Conservation (phyloP, 2,888 invertebrate genomes). For the Ophraella communa region DNA sequence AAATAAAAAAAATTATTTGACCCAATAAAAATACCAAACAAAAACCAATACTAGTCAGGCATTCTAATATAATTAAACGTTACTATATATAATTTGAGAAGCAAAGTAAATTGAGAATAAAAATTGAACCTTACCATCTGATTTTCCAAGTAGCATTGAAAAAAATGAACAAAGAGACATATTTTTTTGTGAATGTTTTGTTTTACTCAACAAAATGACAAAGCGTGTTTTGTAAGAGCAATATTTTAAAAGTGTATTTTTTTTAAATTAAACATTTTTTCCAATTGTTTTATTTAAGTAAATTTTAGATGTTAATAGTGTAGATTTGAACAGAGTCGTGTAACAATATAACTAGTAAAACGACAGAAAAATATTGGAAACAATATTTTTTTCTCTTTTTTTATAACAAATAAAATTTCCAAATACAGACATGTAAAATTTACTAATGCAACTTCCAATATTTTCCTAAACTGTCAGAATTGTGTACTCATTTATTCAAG, state of each 20-base stretch:
- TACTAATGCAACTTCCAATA: not conserved
- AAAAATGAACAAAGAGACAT: conserved; percentile 50
- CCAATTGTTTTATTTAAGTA: not conserved
- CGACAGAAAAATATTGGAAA: not conserved
- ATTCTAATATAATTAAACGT: conserved; percentile 48
- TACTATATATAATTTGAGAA: conserved; percentile 42
- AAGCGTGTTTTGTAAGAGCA: conserved; percentile 44
- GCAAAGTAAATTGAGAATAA: conserved; percentile 45
- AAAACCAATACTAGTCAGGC: conserved; percentile 47
- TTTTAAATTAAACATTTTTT: conserved; percentile 10
- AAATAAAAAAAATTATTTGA: conserved; percentile 15
- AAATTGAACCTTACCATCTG: conserved; percentile 63
- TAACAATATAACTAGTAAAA: not conserved
- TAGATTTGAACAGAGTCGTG: conserved; percentile 2
- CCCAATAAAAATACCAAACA: conserved; percentile 42
- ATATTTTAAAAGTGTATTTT: conserved; percentile 20
- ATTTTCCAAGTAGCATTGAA: conserved; percentile 60
- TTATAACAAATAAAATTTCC: too few relatives aligned
- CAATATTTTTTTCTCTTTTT: not conserved
- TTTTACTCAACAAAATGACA: conserved; percentile 42
- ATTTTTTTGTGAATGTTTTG: conserved; percentile 50
- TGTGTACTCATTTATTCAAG: conserved; percentile 8
- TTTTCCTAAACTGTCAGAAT: not conserved
- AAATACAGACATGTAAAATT: too few relatives aligned
- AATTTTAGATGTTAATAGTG: conserved; percentile 12